Conservation (phyloP, 1,140 invertebrate genomes). For the Ceratoteleas bidentatus region DNA sequence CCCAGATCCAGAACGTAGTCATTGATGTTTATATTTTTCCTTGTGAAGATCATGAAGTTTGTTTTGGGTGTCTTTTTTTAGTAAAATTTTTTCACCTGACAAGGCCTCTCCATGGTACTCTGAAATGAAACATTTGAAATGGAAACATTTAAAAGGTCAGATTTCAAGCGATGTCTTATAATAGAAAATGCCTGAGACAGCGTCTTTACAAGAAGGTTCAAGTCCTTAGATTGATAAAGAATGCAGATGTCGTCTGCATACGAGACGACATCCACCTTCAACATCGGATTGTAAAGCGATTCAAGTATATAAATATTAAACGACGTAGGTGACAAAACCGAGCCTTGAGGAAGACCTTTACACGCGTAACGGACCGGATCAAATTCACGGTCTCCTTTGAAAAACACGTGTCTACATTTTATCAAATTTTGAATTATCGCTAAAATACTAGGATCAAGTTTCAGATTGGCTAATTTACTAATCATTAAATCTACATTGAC, state of each 20-base stretch:
- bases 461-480: constrained; percentile 3
- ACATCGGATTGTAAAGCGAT: neutral
- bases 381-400: neutral
- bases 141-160: neutral
- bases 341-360: neutral
- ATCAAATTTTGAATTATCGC: constrained; percentile 27
- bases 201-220: neutral
- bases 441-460: constrained; percentile 8
- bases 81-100: too few species aligned
- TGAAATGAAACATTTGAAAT: too few species aligned
- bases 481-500: constrained; percentile 12
- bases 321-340: neutral
- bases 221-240: neutral
- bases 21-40: neutral
- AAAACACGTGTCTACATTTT: constrained; percentile 6
- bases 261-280: neutral
- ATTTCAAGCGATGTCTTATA: too few species aligned
- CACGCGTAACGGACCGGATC: neutral
- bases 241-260: constrained; percentile 1
- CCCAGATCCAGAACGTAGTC: too few species aligned
- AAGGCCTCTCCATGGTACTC: too few species aligned
- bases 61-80: too few species aligned
- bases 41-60: neutral
- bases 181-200: too few species aligned
- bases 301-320: neutral